Evolutionary conservation across 2,888 invertebrate genomes (phyloP).

Genomic region (Trimorus sp.): DNA sequence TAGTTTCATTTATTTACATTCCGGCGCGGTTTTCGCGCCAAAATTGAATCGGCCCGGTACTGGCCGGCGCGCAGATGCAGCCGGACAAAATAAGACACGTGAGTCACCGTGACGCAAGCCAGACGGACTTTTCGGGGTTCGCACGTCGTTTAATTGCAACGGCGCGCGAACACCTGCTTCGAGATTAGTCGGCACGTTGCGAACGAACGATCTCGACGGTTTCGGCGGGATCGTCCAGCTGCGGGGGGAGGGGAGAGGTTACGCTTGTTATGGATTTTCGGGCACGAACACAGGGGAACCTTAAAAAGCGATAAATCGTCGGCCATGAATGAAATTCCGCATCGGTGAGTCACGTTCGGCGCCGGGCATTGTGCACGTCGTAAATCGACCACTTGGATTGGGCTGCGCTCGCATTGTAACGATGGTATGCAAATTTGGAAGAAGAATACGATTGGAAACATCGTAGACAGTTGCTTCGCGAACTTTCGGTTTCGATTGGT

Average conservation of each 20-base stretch:
- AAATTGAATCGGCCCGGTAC: constrained; percentile 34
- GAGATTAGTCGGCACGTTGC: constrained; percentile 23
- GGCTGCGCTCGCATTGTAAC: not conserved
- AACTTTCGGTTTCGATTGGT: too few species aligned
- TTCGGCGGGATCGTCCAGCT: not conserved
- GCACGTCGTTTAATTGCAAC: constrained; percentile 24
- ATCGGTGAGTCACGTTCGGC: constrained; percentile 12
- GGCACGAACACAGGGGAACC: constrained; percentile 1
- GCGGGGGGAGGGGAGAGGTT: not conserved
- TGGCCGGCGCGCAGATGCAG: constrained; percentile 14
- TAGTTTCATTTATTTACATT: constrained; percentile 27
- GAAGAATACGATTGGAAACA: too few species aligned
- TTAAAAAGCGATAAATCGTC: constrained; percentile 16
- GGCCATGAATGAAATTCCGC: constrained; percentile 17
- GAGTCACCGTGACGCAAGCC: constrained; percentile 37
- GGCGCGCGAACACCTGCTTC: constrained; percentile 19
- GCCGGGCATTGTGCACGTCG: constrained; percentile 9
- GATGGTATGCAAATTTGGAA: not conserved
- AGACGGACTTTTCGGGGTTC: constrained; percentile 8
- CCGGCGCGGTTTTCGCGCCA: not conserved
- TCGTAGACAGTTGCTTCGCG: too few species aligned
- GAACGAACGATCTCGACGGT: too few species aligned
- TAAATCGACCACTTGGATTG: constrained; percentile 3
- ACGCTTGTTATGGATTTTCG: constrained; percentile 8
- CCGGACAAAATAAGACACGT: constrained; percentile 35